These are phyloP conservation scores for Marcusenius ussheri DNA, from an alignment of 2,113 vertebrate species.

Conservation along the genomic window DNA sequence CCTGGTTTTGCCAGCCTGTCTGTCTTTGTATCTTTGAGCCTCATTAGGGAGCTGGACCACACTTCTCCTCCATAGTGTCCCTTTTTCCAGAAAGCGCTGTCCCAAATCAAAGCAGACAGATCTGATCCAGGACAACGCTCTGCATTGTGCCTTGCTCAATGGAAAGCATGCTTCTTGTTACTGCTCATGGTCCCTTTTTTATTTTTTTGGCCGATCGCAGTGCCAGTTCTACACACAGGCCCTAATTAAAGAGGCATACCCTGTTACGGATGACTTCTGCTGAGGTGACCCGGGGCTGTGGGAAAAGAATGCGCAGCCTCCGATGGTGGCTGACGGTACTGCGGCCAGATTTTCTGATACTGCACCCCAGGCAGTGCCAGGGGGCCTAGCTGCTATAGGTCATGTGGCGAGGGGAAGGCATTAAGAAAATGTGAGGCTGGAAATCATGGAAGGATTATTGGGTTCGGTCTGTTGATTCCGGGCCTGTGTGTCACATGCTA, in stretches of 20 bases:
- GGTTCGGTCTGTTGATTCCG: conserved; percentile 8
- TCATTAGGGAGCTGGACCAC: neutral
- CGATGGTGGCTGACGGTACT: neutral
- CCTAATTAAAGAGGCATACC: conserved; percentile 59
- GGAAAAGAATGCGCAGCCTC: conserved; percentile 42
- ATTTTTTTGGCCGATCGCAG: conserved; percentile 43
- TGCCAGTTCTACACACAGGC: conserved; percentile 41
- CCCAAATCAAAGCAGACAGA: conserved; percentile 16
- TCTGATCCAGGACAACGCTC: conserved; percentile 34
- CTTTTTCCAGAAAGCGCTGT: neutral
- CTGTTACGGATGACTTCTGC: conserved; percentile 59
- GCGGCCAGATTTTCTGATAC: conserved; percentile 37
- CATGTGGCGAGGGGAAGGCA: conserved; percentile 42
- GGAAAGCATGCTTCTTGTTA: conserved; percentile 49
- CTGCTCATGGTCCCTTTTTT: conserved; percentile 21
- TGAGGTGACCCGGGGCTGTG: conserved; percentile 43
- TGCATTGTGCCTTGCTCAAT: conserved; percentile 50
- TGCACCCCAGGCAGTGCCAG: conserved; percentile 38
- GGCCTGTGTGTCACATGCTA: conserved; percentile 1
- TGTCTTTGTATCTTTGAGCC: neutral
- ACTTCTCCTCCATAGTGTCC: neutral
- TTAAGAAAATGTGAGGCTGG: neutral
- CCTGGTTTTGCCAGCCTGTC: neutral
- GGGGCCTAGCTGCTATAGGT: conserved; percentile 16
- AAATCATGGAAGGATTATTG: neutral